These are phyloP conservation scores for Drosophila greeni DNA, from an alignment of 2,888 invertebrate genomes.

Conservation along the genomic window DNA sequence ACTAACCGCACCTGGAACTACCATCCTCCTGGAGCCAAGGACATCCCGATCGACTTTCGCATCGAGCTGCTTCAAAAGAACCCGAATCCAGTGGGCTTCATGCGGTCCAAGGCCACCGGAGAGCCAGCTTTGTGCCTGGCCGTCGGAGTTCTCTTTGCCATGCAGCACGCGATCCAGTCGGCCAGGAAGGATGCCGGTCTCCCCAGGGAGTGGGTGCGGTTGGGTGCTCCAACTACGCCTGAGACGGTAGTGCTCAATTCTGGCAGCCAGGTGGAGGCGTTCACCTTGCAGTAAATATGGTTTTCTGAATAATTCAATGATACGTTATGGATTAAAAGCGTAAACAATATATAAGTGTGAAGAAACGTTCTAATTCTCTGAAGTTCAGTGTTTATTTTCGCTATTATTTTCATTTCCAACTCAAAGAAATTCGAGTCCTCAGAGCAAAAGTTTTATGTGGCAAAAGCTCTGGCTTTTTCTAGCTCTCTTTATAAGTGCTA, in stretches of 20 bases:
- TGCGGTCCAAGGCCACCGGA: constrained; percentile 86
- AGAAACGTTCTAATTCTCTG: too few species aligned
- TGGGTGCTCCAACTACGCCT: constrained; percentile 76
- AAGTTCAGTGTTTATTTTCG: neutral
- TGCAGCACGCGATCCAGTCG: constrained; percentile 84
- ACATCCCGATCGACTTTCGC: constrained; percentile 88
- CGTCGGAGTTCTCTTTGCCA: constrained; percentile 82
- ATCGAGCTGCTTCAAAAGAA: constrained; percentile 82
- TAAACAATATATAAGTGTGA: neutral
- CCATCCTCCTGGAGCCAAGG: constrained; percentile 87
- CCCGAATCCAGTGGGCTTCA: constrained; percentile 82
- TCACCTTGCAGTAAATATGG: constrained; percentile 36
- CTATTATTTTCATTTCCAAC: neutral
- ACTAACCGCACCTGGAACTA: constrained; percentile 91
- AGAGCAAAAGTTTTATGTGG: neutral
- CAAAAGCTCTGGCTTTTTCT: constrained; percentile 2
- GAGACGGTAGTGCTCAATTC: constrained; percentile 70
- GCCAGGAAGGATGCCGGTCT: constrained; percentile 83
- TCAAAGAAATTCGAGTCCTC: neutral
- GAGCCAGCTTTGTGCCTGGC: constrained; percentile 82
- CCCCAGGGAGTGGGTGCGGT: constrained; percentile 68
- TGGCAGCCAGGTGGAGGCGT: constrained; percentile 53
- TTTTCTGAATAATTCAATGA: too few species aligned
- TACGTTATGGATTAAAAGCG: neutral
- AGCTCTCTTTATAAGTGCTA: neutral